Base-by-base conservation (phyloP, 2,797 vertebrate species). In the Atherinosoma microstoma region DNA sequence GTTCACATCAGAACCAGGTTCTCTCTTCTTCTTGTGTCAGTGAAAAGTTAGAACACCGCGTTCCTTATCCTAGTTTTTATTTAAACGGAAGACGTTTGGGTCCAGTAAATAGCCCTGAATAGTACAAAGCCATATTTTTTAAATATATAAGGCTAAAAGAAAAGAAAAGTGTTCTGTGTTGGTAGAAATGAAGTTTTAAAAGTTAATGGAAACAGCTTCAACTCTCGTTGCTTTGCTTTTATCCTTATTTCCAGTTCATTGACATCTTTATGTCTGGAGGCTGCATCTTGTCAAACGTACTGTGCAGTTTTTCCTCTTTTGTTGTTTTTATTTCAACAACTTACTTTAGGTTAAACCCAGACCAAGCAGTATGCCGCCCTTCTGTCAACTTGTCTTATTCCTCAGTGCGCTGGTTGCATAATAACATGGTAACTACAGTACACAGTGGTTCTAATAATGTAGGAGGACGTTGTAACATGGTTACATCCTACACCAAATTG, bases 1-100 rank as follows among this genome's bases (percentile, higher is more conserved):
- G 20, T n/a, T n/a, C 7, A 5, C 15, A 22, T 62, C 6, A 70
- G 57, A 70, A 3, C 32, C 51, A 38, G 58, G 29, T 70, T 67
- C 63, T 51, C 22, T 70, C 13, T 70, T 53, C 42, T 49, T 42
- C 24, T 29, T 15, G 5, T 13, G 12, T 53, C 13, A 16, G 13
- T 18, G 1, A 30, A 7, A 56, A 16, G 27, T 30, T 56, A 29
- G 29, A 57, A 32, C 54, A 20, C 29, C 18, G 7, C 16, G 3
- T 56, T 57, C 7, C 16, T 57, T 27, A 27, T 16, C 15, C 54
- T 18, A 57, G 3, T 32, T 18, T 56, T 29, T 53, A 13, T 22
- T 30, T 29, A 2, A 56, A 56, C 53, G 8, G 18, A 15, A 56
- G 24, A 2, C 15, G 24, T 15, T 54, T 54, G 24, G 16, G n/a